A percentile compares a stretch with the other conserved stretches of the same genome.
These are phyloP conservation scores for Alcis repandata DNA, from an alignment of 2,888 invertebrate genomes.

Conservation along the genomic window DNA sequence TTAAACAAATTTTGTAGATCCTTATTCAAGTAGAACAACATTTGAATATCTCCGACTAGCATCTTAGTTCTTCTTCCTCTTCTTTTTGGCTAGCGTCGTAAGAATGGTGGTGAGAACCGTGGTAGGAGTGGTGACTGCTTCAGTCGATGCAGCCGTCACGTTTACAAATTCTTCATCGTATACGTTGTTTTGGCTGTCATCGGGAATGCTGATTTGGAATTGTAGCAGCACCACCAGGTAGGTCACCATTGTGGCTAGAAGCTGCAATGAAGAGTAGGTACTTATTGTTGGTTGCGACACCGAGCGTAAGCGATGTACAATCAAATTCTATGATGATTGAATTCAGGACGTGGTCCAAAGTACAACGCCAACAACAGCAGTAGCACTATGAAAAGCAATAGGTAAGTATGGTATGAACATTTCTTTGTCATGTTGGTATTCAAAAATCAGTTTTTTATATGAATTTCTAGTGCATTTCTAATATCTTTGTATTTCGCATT, in stretches of 20 bases:
- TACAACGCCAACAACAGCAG: no score
- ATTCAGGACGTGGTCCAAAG: no score
- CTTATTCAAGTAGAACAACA: no score
- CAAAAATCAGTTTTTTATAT: no score
- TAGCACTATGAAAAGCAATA: no score
- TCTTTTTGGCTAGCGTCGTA: slow-evolving; percentile 73
- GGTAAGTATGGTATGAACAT: no score
- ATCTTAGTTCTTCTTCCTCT: slow-evolving; percentile 59
- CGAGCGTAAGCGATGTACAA: no score
- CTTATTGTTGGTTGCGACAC: background rate
- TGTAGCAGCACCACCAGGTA: slow-evolving; percentile 91
- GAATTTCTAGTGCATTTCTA: no score
- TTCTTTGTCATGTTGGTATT: no score
- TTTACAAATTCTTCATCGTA: slow-evolving; percentile 51
- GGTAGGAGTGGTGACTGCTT: slow-evolving; percentile 61
- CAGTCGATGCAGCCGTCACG: slow-evolving; percentile 54
- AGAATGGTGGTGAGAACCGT: slow-evolving; percentile 69
- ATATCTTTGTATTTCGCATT: no score
- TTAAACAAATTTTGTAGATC: no score
- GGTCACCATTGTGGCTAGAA: slow-evolving; percentile 92
- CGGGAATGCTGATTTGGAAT: slow-evolving; percentile 92
- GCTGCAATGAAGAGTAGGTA: slow-evolving; percentile 68
- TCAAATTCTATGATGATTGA: no score
- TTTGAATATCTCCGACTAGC: background rate
- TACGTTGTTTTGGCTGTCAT: slow-evolving; percentile 68